phyloP scores from a whole-genome alignment of 2,113 vertebrate genomes.

The Falcunculus frontatus region DNA sequence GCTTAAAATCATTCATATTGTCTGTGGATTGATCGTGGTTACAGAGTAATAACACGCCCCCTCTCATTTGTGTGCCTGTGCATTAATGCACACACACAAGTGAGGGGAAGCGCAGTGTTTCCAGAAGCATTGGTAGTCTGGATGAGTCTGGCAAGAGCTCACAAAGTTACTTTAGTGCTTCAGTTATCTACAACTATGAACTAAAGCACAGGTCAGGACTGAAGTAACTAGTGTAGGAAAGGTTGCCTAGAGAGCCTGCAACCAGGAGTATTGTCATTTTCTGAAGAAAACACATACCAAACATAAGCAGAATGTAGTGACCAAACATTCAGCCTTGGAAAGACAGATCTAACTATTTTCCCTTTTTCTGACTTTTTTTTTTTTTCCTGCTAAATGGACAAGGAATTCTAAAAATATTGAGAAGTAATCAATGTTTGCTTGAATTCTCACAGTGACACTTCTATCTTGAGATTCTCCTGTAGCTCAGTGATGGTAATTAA shows the following conservation, averaged over 20 bases:
- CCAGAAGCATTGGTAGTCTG: background rate
- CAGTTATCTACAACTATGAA: background rate
- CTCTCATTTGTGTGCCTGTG: background rate
- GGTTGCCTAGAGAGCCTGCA: background rate
- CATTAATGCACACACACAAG: background rate
- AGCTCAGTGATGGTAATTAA: background rate
- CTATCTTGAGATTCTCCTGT: background rate
- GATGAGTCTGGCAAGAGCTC: background rate
- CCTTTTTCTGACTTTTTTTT: background rate
- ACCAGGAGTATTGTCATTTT: background rate
- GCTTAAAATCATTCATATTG: background rate
- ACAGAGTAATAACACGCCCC: rapidly evolving
- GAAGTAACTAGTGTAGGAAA: background rate
- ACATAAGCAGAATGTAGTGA: background rate
- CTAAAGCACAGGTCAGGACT: background rate
- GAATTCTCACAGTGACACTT: background rate
- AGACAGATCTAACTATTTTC: background rate
- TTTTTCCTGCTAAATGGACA: background rate
- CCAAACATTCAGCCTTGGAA: background rate
- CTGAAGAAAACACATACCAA: background rate
- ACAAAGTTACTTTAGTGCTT: background rate
- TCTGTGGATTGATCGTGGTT: background rate
- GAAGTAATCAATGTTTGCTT: background rate
- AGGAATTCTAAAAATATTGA: background rate
- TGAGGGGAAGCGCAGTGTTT: background rate